Conservation (phyloP, 2,113 vertebrate species). For the Rhizomys pruinosus region DNA sequence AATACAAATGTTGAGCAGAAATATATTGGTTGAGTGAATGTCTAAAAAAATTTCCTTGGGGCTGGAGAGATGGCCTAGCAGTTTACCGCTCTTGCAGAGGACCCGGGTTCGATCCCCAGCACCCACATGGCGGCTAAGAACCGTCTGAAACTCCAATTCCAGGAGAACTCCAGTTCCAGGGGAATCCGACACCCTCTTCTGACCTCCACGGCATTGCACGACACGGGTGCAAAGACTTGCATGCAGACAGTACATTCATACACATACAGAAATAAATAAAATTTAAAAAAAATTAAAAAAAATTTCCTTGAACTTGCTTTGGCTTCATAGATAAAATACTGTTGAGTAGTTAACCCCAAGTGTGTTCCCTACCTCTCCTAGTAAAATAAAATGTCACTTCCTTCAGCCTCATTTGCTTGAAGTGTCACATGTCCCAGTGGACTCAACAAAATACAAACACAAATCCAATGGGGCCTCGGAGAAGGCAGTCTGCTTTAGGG, state of each 20-base stretch:
- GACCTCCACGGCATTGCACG: too few relatives aligned
- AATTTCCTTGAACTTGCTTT: background rate
- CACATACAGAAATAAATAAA: too few relatives aligned
- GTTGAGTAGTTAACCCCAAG: background rate
- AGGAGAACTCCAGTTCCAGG: too few relatives aligned
- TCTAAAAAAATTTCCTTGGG: background rate
- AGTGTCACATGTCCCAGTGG: background rate
- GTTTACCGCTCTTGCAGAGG: too few relatives aligned
- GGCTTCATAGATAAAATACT: background rate
- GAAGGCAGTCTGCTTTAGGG: background rate
- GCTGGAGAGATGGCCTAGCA: too few relatives aligned
- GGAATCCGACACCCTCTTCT: too few relatives aligned
- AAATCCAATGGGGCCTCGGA: background rate
- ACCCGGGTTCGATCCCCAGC: too few relatives aligned
- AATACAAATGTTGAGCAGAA: background rate
- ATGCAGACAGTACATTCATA: too few relatives aligned
- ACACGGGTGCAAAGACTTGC: too few relatives aligned
- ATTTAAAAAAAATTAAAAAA: too few relatives aligned
- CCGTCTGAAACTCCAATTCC: too few relatives aligned
- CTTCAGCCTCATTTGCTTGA: background rate
- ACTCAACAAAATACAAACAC: background rate
- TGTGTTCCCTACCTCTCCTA: background rate
- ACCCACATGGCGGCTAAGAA: too few relatives aligned
- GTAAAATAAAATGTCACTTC: background rate
- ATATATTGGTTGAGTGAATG: background rate